Percentiles rank a stretch among this genome's conserved stretches.
Evolutionary conservation across 2,888 invertebrate genomes (phyloP).

Genomic region (Myathropa florea): DNA sequence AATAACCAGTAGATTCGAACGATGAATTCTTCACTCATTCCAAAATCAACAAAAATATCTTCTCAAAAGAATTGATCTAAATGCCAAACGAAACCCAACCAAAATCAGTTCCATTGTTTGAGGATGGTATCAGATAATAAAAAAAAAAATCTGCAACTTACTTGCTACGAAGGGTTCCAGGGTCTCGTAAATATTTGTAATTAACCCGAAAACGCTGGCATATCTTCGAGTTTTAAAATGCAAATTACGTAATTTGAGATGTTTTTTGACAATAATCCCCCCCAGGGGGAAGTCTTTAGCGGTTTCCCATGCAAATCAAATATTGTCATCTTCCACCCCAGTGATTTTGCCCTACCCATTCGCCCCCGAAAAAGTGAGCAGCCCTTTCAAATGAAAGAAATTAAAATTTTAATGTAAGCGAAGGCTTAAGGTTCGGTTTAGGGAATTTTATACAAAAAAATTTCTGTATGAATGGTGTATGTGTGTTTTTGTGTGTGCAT

Average conservation of each 20-base stretch:
- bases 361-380: background rate
- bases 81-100: slow-evolving; percentile 2
- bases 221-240: slow-evolving; percentile 43
- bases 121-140: background rate
- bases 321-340: slow-evolving; percentile 51
- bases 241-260: slow-evolving; percentile 50
- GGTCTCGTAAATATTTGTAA: slow-evolving; percentile 42
- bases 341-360: slow-evolving; percentile 15
- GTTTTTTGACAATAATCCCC: slow-evolving; percentile 32
- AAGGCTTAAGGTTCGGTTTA: slow-evolving; percentile 39
- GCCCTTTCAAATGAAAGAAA: slow-evolving; percentile 56
- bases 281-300: slow-evolving; percentile 20
- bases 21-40: background rate
- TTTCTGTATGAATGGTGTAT: background rate
- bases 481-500: background rate
- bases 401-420: slow-evolving; percentile 56
- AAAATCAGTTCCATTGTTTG: slow-evolving; percentile 22
- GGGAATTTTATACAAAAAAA: slow-evolving; percentile 10
- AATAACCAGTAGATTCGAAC: slow-evolving; percentile 21
- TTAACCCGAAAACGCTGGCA: slow-evolving; percentile 37
- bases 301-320: slow-evolving; percentile 58
- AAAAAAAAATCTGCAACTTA: background rate
- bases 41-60: background rate
- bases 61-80: background rate
- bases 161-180: slow-evolving; percentile 19